Evolutionary conservation across 2,797 vertebrate genomes (phyloP).

Genomic region (Enoplosus armatus): DNA sequence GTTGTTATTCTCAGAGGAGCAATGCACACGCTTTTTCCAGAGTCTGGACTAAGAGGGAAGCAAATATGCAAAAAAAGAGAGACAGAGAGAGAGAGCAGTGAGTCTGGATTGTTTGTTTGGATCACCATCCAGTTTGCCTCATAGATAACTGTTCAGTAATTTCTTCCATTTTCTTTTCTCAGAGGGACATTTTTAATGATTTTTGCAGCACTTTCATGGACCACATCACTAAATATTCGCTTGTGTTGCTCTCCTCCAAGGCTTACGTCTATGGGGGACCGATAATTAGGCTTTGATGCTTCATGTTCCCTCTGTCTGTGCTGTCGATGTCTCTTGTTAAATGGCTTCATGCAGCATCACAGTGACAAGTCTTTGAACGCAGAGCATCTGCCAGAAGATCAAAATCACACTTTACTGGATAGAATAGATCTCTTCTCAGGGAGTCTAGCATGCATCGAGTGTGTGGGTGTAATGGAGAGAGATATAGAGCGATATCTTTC

Average conservation of each 20-base stretch:
- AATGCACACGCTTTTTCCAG: constrained; percentile 69
- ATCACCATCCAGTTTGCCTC: constrained; percentile 66
- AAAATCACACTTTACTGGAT: constrained; percentile 31
- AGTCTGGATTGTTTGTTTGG: constrained; percentile 67
- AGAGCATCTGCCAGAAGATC: constrained; percentile 30
- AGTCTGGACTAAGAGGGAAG: constrained; percentile 50
- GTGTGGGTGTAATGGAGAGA: not conserved
- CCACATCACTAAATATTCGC: constrained; percentile 54
- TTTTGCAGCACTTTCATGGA: constrained; percentile 62
- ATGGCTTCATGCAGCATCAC: constrained; percentile 40
- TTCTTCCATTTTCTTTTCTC: constrained; percentile 73
- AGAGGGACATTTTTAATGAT: constrained; percentile 56
- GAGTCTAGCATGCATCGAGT: not conserved
- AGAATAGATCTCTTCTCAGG: constrained; percentile 10
- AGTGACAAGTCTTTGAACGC: constrained; percentile 39
- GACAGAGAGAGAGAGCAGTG: not conserved
- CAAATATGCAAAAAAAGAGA: constrained; percentile 40
- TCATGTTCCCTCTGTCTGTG: constrained; percentile 19
- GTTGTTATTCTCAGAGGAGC: constrained; percentile 70
- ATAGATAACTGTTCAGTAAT: constrained; percentile 72
- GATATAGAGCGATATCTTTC: not conserved
- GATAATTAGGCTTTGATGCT: constrained; percentile 60
- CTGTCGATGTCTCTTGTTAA: constrained; percentile 26
- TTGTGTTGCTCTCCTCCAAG: constrained; percentile 49
- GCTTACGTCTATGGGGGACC: constrained; percentile 37